phyloP scores from a whole-genome alignment of 2,113 vertebrate genomes.

The Ornithorhynchus anatinus region DNA sequence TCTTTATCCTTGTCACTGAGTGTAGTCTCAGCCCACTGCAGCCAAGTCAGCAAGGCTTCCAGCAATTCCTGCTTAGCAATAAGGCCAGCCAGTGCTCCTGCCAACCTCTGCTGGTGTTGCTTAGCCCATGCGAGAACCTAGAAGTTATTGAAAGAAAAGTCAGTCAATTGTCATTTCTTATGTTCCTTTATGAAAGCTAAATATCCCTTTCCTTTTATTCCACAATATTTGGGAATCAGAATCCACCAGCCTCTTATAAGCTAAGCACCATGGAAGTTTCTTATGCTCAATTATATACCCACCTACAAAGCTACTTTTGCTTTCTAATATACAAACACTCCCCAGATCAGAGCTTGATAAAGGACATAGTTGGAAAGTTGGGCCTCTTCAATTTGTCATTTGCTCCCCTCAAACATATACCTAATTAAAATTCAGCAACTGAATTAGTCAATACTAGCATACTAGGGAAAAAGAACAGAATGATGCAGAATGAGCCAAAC shows the following conservation, averaged over 20 bases:
- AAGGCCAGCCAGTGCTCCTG: conserved; percentile 84
- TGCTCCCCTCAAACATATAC: not conserved
- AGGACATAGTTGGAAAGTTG: no score
- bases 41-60: conserved; percentile 90
- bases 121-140: conserved; percentile 96
- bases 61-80: conserved; percentile 89
- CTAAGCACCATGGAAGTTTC: no score
- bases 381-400: no score
- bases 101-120: conserved; percentile 92
- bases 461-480: not conserved
- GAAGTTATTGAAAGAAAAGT: conserved; percentile 26
- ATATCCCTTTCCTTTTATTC: no score
- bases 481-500: not conserved
- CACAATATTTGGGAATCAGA: no score
- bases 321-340: no score
- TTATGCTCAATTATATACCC: no score
- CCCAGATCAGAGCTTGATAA: no score
- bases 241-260: no score
- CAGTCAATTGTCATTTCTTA: not conserved
- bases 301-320: no score
- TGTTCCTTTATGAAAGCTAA: no score
- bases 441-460: not conserved
- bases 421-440: not conserved
- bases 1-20: conserved; percentile 92
- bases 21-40: conserved; percentile 94